Base-by-base conservation (phyloP, 1,140 invertebrate genomes). In the Pentalonia nigronervosa region DNA sequence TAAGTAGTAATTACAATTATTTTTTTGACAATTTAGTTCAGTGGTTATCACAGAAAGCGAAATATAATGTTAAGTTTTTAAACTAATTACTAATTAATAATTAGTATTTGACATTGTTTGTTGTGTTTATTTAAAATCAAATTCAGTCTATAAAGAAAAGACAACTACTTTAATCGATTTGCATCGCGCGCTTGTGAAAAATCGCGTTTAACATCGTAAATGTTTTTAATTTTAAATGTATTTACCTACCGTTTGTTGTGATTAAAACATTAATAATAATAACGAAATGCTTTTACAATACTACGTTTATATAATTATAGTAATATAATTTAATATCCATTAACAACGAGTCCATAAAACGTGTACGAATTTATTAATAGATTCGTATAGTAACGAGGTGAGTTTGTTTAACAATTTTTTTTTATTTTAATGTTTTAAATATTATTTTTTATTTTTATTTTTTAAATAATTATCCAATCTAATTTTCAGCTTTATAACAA, bases 401-500 rank as follows among this genome's bases (percentile, higher is more conserved):
- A 90, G 89, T 90, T 90, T 67, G 20, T 67, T 90, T 67, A 90
- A 90, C 53, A 67, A 7, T 45, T 90, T 45, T 90, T 60, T 56
- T 60, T 90, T n/a, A 53, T 76, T 67, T 67, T 76, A n/a, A 76
- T 41, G 21, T 53, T 53, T 36, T 56, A 30, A 41, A 45, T 90
- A 30, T 60, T 25, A 41, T 53, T 90, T 60, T 17, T 36, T 53
- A 41, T 41, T 90, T 90, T 60, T 41, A 41, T 41, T 90, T 90
- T 60, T 41, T 60, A 60, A 23, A 20, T 60, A 53, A 53, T 53
- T 67, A 45, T 90, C 9, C 30, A 90, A 90, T 67, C 36, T 90
- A 90, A 90, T 90, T 90, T 90, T 90, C 56, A 60, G 89, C 89
- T 67, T 90, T 20, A 67, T 90, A 90, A 67, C 88, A 89, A 36